Base-by-base conservation (phyloP, 2,113 vertebrate species). In the Amphilophus citrinellus region DNA sequence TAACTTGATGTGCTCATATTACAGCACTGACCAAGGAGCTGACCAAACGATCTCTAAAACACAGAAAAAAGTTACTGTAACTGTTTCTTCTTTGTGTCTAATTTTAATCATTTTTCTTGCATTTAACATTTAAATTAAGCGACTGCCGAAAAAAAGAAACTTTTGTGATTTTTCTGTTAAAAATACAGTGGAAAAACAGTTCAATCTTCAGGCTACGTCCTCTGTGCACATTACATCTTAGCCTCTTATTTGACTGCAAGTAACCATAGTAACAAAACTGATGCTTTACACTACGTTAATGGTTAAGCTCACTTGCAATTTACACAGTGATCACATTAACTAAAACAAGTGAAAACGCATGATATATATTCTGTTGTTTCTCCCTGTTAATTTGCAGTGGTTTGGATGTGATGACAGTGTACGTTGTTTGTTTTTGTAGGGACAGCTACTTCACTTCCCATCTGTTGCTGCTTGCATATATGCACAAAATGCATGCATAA, bases 271-370 rank as follows among this genome's bases (percentile, higher is more conserved):
- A 82, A 87, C 84, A 47, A 78, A 79, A 71, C 9, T 53, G 59
- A 88, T 88, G 82, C 50, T 83, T 88, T 79, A 75, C 76, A 53
- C 44, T 83, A 7, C 1, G 56, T 84, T 73, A 88, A 86, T 83
- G 81, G 61, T 79, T 76, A 80, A 83, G 10, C 63, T 85, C 37
- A 42, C 22, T 61, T 78, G 85, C 39, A 87, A 56, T 85, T 85
- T 83, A 85, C 84, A 82, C 47, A 80, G 18, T 57, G 63, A 83
- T 79, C 18, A 15, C 62, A 85, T 59, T 17, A 87, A 66, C 37
- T 44, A 75, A 79, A 83, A 83, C 10, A 63, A 80, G 58, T 58
- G 35, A 71, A 73, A 56, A 73, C 6, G 6, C 47, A 56, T 56
- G 68, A 73, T 47, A 73, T 24, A 73, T 73, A 56, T 73, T 73